Evolutionary conservation across 2,888 invertebrate species (phyloP), one percentile per base, ranked within the genome.

Genomic region (Thumatha senex): DNA sequence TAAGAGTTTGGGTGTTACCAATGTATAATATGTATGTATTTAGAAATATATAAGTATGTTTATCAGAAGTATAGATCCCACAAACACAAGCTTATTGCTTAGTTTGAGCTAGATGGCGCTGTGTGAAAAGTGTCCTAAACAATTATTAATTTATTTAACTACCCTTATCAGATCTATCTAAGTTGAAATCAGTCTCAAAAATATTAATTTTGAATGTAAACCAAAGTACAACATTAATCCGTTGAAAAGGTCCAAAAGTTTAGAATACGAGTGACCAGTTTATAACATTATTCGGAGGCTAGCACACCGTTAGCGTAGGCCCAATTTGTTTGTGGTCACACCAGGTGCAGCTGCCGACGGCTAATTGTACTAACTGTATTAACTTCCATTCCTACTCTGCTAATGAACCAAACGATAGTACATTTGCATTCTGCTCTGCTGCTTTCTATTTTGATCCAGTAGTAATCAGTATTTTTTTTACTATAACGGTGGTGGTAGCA

Each of bases 271-370:
- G 41, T 24, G 39, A 39, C 18, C 46, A 64, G 51, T 55, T 56
- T 67, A 60, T 60, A 52, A 52, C 46, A 56, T 56, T 63, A 58
- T 48, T 54, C 61, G 39, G 29, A 40, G 31, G 48, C 61, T 61
- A 63, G 56, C 54, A 56, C 54, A 15, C 53, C 46, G 61, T 63
- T 54, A 62, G 54, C 54, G 56, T 59, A 54, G 59, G 56, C 60
- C 68, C 72, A 74, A 74, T 74, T 74, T 74, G 74, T 74, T 66
- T 68, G 74, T 56, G 74, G 74, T 67, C 40, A 52, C 48, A 54
- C 40, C 74, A 71, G 73, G 72, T 74, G 72, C 61, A 57, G 56
- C 48, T 60, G 61, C 65, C 47, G 54, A 56, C 39, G 56, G 65
- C 68, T 71, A 72, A 73, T 72, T 73, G 72, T 64, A 49, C 61